Conservation (phyloP, 2,113 vertebrate genomes). For the Amphiprion percula region DNA sequence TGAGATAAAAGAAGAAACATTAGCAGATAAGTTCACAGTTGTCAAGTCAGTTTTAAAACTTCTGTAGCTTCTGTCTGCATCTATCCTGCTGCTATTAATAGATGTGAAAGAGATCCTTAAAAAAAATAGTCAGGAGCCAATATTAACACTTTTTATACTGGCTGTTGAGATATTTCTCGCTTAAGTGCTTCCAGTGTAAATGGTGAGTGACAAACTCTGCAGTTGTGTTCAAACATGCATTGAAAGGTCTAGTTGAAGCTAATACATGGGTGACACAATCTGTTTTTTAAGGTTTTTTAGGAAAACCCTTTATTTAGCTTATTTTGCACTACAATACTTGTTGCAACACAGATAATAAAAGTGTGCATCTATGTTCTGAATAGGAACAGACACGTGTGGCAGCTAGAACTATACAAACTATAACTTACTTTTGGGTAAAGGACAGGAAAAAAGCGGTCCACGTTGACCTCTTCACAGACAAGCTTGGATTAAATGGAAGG, state of each 20-base stretch:
- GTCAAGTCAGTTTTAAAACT: not conserved
- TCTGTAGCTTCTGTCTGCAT: too few species aligned
- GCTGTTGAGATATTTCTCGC: too few species aligned
- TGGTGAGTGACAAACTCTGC: too few species aligned
- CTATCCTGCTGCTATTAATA: too few species aligned
- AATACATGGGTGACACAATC: not conserved
- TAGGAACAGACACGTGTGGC: not conserved
- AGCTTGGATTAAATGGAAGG: conserved; percentile 82
- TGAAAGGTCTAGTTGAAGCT: not conserved
- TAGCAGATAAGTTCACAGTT: not conserved
- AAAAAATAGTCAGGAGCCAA: too few species aligned
- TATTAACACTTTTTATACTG: too few species aligned
- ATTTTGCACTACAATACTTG: not conserved
- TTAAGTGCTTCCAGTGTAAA: too few species aligned
- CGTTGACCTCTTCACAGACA: conserved; percentile 95
- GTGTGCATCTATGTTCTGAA: not conserved
- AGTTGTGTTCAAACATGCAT: not conserved
- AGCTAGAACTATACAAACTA: not conserved
- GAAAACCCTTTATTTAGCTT: not conserved
- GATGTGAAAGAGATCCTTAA: too few species aligned
- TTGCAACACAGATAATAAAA: not conserved
- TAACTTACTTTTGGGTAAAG: conserved; percentile 89
- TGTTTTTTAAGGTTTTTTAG: not conserved
- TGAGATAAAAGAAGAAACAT: conserved; percentile 4
- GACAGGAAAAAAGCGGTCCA: conserved; percentile 96